Evolutionary conservation across 2,888 invertebrate species (phyloP).

Genomic region (Micoletzkya japonica): DNA sequence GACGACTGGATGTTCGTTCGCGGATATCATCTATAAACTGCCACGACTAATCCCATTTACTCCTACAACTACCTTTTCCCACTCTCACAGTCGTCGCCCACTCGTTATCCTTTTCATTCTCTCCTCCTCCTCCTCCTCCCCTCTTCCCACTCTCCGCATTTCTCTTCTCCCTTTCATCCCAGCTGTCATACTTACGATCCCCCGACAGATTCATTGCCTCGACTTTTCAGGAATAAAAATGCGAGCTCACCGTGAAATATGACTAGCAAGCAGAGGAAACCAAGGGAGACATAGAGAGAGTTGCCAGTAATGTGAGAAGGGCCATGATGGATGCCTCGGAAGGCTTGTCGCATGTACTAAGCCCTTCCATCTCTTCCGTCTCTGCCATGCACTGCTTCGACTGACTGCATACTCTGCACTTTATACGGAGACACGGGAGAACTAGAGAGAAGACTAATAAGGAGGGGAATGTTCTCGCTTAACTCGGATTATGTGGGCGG

Average conservation of each 20-base stretch:
- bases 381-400: too few species aligned
- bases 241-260: too few species aligned
- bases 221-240: neutral
- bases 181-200: too few species aligned
- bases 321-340: neutral
- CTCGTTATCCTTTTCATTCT: neutral
- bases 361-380: neutral
- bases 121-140: neutral
- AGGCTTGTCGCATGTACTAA: neutral
- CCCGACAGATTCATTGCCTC: neutral
- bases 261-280: too few species aligned
- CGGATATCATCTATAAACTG: conserved; percentile 24
- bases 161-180: neutral
- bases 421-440: too few species aligned
- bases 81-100: conserved; percentile 4
- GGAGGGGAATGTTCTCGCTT: too few species aligned
- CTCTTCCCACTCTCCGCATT: neutral
- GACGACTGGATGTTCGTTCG: conserved; percentile 60
- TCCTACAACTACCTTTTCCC: neutral
- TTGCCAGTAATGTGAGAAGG: neutral
- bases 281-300: neutral
- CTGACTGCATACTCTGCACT: too few species aligned
- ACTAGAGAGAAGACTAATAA: too few species aligned
- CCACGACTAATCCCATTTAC: neutral
- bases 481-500: too few species aligned